Percentiles rank a stretch among this genome's conserved stretches.
Conservation (phyloP, 2,797 vertebrate genomes). For the Myripristis jacobus region DNA sequence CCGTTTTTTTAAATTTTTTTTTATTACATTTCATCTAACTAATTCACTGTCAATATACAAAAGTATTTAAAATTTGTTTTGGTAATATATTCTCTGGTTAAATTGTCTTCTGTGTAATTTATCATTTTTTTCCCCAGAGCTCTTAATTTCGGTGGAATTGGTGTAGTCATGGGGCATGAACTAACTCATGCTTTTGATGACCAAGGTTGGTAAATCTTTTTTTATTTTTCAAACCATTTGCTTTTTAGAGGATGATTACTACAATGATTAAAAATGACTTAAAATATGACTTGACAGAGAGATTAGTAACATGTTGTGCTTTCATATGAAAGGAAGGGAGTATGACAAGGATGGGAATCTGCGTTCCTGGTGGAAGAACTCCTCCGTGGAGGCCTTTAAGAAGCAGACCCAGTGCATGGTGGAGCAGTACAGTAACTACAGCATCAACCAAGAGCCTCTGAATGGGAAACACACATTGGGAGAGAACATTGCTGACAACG, state of each 20-base stretch:
- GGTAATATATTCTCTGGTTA: background rate
- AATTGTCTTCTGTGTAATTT: background rate
- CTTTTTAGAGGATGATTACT: background rate
- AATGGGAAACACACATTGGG: constrained; percentile 95
- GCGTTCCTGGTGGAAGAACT: constrained; percentile 98
- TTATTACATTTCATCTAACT: background rate
- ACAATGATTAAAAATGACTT: background rate
- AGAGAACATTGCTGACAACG: constrained; percentile 98
- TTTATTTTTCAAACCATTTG: constrained; percentile 1
- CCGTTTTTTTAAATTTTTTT: background rate
- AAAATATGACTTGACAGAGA: background rate
- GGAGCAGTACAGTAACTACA: constrained; percentile 95
- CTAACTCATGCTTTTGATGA: constrained; percentile 98
- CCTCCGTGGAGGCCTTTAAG: constrained; percentile 96
- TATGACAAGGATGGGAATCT: constrained; percentile 97
- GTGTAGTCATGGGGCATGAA: constrained; percentile 97
- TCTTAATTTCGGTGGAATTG: constrained; percentile 96
- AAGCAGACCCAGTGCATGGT: constrained; percentile 94
- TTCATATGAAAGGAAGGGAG: constrained; percentile 87
- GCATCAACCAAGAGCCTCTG: constrained; percentile 89
- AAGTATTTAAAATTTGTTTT: background rate
- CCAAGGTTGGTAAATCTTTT: constrained; percentile 89
- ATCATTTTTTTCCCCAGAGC: constrained; percentile 80
- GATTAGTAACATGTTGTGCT: background rate
- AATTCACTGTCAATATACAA: background rate